Conservation (phyloP, 2,797 vertebrate species). For the Scolopax bukidnonensis region DNA sequence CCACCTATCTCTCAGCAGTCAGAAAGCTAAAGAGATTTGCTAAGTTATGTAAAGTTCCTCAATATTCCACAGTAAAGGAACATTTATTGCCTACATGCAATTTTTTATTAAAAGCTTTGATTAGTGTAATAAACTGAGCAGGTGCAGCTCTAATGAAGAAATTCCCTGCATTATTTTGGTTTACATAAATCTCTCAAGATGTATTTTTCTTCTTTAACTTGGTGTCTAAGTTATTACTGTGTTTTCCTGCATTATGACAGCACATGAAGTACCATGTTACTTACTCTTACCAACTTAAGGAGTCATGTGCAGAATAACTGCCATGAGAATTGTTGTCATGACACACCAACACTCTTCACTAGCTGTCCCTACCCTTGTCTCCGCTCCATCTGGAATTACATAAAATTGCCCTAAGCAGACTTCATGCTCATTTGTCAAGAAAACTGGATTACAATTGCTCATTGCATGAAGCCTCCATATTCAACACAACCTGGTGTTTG, state of each 20-base stretch:
- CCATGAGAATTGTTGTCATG: background rate
- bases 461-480: background rate
- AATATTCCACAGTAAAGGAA: background rate
- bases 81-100: background rate
- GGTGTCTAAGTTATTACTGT: background rate
- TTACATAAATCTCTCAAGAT: background rate
- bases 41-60: background rate
- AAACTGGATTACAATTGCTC: background rate
- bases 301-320: constrained; percentile 39
- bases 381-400: background rate
- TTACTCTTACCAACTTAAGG: constrained; percentile 37
- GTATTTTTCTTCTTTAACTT: constrained; percentile 28
- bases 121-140: background rate
- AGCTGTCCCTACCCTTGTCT: background rate
- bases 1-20: background rate
- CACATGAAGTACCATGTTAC: constrained; percentile 28
- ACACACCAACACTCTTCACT: background rate
- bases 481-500: background rate
- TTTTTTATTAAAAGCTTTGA: background rate
- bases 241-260: background rate
- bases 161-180: background rate
- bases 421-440: background rate
- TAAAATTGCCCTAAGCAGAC: background rate
- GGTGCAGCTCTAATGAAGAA: background rate
- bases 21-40: background rate